phyloP scores from a whole-genome alignment of 2,888 invertebrate species.

The Deilephila porcellus region DNA sequence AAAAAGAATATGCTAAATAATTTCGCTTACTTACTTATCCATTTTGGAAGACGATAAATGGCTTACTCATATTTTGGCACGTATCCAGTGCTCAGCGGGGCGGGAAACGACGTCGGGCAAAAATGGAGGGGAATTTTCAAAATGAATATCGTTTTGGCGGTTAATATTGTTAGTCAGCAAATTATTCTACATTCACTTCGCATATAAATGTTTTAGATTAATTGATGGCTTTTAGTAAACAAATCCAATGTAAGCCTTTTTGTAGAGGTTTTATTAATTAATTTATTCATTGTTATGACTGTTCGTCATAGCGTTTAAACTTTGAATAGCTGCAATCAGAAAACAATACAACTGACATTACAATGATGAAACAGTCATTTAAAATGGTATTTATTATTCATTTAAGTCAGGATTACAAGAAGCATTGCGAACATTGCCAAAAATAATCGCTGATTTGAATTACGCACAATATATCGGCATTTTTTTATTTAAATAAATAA shows the following conservation, averaged over 20 bases:
- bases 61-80: slow-evolving; percentile 29
- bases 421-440: no score
- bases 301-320: no score
- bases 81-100: slow-evolving; percentile 20
- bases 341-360: no score
- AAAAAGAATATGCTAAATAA: slow-evolving; percentile 15
- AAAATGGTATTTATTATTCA: no score
- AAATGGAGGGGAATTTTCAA: slow-evolving; percentile 25
- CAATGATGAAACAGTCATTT: no score
- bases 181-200: not conserved
- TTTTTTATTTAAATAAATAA: no score
- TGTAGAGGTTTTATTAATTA: not conserved
- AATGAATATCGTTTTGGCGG: slow-evolving; percentile 25
- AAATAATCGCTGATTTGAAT: no score
- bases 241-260: not conserved
- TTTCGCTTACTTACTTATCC: slow-evolving; percentile 13
- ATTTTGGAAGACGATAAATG: slow-evolving; percentile 22
- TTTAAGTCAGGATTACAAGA: no score
- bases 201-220: not conserved
- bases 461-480: no score
- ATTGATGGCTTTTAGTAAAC: not conserved
- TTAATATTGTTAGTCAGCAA: slow-evolving; percentile 23
- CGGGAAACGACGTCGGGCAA: slow-evolving; percentile 17
- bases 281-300: no score
- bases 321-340: no score